Conservation (phyloP, 1,140 invertebrate species). For the Drosophila parvula region DNA sequence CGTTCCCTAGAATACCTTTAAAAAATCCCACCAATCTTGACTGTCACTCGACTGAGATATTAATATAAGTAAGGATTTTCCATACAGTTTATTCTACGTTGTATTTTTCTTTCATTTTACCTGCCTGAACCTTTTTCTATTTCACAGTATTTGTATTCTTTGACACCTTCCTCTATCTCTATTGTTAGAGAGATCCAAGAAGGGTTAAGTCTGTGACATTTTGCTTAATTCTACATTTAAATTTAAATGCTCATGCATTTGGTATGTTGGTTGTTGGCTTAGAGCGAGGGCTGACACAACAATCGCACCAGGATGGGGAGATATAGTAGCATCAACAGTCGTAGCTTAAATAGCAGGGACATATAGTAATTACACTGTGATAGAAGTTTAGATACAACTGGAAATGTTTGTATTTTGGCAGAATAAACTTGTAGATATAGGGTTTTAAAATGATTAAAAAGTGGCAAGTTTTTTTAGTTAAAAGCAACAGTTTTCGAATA, state of each 20-base stretch:
- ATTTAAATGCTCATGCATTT: conserved; percentile 45
- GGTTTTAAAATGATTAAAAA: too few species aligned
- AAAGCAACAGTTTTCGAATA: background rate
- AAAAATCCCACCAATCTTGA: background rate
- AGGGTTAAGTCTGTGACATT: conserved; percentile 18
- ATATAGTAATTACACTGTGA: background rate
- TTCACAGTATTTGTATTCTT: background rate
- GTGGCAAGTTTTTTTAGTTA: background rate
- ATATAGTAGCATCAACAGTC: conserved; percentile 4
- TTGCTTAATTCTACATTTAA: conserved; percentile 6
- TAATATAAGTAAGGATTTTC: background rate
- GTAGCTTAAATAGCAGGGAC: background rate
- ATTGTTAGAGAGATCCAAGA: background rate
- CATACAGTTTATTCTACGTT: background rate
- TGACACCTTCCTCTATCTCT: conserved; percentile 13
- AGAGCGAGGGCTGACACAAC: background rate
- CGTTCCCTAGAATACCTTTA: background rate
- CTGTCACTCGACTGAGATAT: background rate
- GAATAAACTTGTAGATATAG: too few species aligned
- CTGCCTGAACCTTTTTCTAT: too few species aligned
- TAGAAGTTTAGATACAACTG: background rate
- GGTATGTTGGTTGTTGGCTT: conserved; percentile 32
- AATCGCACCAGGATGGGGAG: background rate
- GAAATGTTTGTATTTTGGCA: too few species aligned
- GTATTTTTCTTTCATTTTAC: background rate